Evolutionary conservation across 1,140 invertebrate species (phyloP).

Genomic region (Sarcophaga peregrina): DNA sequence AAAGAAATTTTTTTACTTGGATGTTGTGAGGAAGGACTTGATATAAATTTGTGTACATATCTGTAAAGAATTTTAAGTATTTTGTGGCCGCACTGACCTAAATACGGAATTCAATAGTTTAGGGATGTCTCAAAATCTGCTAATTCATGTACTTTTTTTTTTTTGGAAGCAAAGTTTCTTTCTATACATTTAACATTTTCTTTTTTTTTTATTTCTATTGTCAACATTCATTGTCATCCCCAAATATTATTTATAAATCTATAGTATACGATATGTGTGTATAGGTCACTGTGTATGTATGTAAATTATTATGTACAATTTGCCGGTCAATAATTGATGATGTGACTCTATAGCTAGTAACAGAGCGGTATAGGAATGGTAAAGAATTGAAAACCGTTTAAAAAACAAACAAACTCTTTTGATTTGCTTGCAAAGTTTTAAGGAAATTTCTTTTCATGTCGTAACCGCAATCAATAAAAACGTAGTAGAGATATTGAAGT

Average conservation of each 20-base stretch:
- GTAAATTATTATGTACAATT: background rate
- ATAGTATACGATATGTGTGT: background rate
- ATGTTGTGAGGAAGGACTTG: no score
- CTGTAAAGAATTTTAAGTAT: background rate
- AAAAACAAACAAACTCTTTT: constrained; percentile 35
- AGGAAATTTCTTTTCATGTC: constrained; percentile 15
- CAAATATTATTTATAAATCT: no score
- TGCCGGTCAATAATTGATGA: background rate
- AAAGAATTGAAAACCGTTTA: background rate
- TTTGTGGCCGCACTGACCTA: constrained; percentile 20
- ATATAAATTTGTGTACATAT: no score
- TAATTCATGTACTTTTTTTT: background rate
- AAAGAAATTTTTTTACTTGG: no score
- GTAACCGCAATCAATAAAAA: background rate
- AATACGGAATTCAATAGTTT: background rate
- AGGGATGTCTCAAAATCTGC: constrained; percentile 12
- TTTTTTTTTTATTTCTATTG: background rate
- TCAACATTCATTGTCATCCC: background rate
- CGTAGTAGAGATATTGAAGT: background rate
- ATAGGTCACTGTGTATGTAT: background rate
- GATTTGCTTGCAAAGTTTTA: constrained; percentile 34
- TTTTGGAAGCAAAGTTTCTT: background rate
- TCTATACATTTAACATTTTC: background rate
- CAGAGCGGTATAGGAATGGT: background rate
- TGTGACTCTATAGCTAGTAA: background rate